Evolutionary conservation across 2,113 vertebrate genomes (phyloP).

Genomic region (Sinocyclocheilus anshuiensis): DNA sequence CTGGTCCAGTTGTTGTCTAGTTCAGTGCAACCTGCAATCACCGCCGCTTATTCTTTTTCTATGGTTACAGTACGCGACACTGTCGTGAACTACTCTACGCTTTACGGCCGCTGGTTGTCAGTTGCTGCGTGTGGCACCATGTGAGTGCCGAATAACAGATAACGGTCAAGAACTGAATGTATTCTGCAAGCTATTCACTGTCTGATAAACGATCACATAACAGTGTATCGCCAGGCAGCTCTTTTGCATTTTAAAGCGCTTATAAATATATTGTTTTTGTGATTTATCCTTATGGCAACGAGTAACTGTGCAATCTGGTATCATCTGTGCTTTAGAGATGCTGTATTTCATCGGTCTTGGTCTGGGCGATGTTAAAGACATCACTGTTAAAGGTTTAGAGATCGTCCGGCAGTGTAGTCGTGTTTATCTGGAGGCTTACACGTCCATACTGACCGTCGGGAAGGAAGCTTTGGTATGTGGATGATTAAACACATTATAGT

Average conservation of each 20-base stretch:
- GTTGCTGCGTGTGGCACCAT: slow-evolving; percentile 19
- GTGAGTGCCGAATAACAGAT: background rate
- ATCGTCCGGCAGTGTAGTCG: slow-evolving; percentile 80
- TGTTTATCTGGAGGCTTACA: slow-evolving; percentile 96
- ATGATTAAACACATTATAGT: background rate
- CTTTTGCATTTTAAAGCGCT: background rate
- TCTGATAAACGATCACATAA: background rate
- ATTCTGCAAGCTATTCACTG: background rate
- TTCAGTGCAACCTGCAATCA: no score
- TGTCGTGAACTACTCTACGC: slow-evolving; percentile 44
- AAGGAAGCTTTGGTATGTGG: slow-evolving; percentile 84
- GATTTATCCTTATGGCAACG: background rate
- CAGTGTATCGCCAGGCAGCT: background rate
- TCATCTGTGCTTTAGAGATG: slow-evolving; percentile 70
- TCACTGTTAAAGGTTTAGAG: slow-evolving; percentile 93
- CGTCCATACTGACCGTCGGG: slow-evolving; percentile 90
- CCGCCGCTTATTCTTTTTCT: background rate
- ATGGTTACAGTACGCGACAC: slow-evolving; percentile 12
- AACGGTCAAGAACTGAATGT: background rate
- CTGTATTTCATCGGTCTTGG: slow-evolving; percentile 92
- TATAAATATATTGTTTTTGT: background rate
- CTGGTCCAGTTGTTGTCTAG: no score
- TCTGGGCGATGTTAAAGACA: slow-evolving; percentile 90
- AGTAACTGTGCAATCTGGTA: background rate
- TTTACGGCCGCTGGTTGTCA: slow-evolving; percentile 49